These are phyloP conservation scores for Felis chaus DNA, from an alignment of 2,113 vertebrate species.

Conservation along the genomic window DNA sequence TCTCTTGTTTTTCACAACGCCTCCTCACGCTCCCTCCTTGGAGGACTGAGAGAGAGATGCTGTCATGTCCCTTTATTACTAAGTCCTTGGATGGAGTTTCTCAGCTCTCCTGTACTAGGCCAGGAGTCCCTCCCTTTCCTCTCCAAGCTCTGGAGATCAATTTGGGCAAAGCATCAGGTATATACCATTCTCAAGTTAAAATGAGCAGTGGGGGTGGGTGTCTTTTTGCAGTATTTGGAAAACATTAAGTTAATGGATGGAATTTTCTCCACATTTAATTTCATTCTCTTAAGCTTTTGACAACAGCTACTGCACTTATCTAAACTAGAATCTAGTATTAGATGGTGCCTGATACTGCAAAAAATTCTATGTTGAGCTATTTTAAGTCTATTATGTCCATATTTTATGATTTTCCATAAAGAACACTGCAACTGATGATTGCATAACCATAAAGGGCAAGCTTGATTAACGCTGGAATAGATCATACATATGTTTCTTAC, in stretches of 20 bases:
- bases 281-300: conserved; percentile 32
- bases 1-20: neutral
- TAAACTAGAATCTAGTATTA: conserved; percentile 36
- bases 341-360: neutral
- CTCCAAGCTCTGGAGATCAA: neutral
- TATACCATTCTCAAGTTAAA: neutral
- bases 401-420: conserved; percentile 26
- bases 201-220: neutral
- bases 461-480: neutral
- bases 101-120: neutral
- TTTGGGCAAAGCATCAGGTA: neutral
- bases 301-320: neutral
- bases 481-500: neutral
- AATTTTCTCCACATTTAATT: conserved; percentile 43
- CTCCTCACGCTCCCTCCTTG: neutral
- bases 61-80: neutral
- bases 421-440: neutral
- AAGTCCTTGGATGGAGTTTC: neutral
- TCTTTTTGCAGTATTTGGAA: neutral
- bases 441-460: neutral
- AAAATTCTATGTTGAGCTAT: conserved; percentile 37
- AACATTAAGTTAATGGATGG: conserved; percentile 28
- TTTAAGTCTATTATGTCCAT: conserved; percentile 12
- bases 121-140: neutral
- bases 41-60: neutral